These are phyloP conservation scores for Stichodactyla mertensii DNA, from an alignment of 64 coral and sea anemone genomes.

Conservation along the genomic window DNA sequence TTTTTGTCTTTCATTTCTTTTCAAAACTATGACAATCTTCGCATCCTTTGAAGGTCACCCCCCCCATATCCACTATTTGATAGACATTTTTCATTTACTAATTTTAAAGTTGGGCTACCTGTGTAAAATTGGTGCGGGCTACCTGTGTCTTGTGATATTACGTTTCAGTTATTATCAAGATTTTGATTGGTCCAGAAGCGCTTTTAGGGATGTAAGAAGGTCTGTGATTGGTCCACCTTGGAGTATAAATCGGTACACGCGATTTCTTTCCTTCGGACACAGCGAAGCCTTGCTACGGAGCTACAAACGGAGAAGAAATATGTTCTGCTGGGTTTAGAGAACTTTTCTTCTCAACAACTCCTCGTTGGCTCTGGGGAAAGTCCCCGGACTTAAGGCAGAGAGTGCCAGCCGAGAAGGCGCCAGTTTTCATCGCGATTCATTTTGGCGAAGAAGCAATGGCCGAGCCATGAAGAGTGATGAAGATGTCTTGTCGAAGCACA, in stretches of 20 bases:
- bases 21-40: no score
- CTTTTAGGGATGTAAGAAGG: neutral
- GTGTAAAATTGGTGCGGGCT: neutral
- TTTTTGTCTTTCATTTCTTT: no score
- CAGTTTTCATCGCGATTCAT: conserved; percentile 52
- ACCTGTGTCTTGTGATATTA: neutral
- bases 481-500: conserved; percentile 90
- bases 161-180: neutral
- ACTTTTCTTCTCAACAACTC: conserved; percentile 76
- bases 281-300: conserved; percentile 94
- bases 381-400: conserved; percentile 90
- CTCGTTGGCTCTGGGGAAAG: conserved; percentile 94
- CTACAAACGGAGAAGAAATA: conserved; percentile 50
- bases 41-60: no score
- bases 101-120: neutral
- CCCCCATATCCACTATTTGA: no score
- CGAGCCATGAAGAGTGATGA: conserved; percentile 48
- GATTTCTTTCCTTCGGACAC: conserved; percentile 40
- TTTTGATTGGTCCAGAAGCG: neutral
- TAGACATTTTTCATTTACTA: no score
- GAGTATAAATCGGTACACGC: neutral
- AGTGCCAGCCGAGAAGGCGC: conserved; percentile 77
- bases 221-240: neutral
- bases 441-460: conserved; percentile 68
- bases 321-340: conserved; percentile 17